phyloP scores from a whole-genome alignment of 2,888 invertebrate species.

The Habroteleia sp. region DNA sequence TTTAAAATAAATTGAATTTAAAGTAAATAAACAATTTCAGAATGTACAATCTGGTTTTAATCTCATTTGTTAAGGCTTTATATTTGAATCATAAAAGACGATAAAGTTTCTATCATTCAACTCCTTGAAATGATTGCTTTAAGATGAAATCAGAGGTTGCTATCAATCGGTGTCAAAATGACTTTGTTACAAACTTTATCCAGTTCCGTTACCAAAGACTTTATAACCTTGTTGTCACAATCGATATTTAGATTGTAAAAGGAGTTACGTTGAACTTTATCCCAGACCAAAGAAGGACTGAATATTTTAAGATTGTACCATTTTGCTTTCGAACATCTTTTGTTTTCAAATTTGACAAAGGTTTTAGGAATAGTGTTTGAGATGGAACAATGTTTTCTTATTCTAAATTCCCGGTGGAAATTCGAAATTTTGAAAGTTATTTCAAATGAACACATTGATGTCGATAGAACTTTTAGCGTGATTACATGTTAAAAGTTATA shows the following conservation, averaged over 20 bases:
- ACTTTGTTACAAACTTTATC: slow-evolving; percentile 12
- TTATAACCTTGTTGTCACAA: slow-evolving; percentile 43
- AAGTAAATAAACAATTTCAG: background rate
- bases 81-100: background rate
- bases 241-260: slow-evolving; percentile 38
- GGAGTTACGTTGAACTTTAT: slow-evolving; percentile 15
- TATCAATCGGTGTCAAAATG: slow-evolving; percentile 24
- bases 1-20: no score
- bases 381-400: no score
- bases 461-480: no score
- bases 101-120: slow-evolving; percentile 8
- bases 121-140: slow-evolving; percentile 6
- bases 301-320: slow-evolving; percentile 47
- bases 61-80: background rate
- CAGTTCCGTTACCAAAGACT: slow-evolving; percentile 35
- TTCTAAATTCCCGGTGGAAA: no score
- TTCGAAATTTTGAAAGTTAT: no score
- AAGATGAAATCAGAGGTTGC: slow-evolving; percentile 27
- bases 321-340: slow-evolving; percentile 17
- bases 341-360: slow-evolving; percentile 18
- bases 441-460: no score
- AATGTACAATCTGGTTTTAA: no score
- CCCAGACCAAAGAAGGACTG: slow-evolving; percentile 21
- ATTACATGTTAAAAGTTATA: no score
- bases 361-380: no score